A percentile compares a stretch with the other conserved stretches of the same genome.
Evolutionary conservation across 2,888 invertebrate genomes (phyloP).

Genomic region (Prosapia bicincta): DNA sequence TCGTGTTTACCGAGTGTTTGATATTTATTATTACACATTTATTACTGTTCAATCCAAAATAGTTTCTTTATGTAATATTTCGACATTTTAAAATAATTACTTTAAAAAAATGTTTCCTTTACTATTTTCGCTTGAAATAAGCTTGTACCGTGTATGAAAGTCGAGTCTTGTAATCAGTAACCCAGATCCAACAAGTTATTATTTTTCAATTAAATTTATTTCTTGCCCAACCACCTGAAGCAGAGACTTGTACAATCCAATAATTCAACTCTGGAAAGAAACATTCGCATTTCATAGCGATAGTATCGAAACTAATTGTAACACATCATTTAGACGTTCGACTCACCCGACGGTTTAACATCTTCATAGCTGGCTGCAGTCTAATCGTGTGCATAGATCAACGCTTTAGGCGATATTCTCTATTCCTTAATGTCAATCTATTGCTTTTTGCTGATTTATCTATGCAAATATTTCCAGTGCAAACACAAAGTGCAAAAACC

Average conservation of each 20-base stretch:
- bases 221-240: too few relatives aligned
- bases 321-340: background rate
- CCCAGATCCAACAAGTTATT: too few relatives aligned
- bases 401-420: background rate
- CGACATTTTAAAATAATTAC: too few relatives aligned
- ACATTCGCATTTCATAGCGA: background rate
- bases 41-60: too few relatives aligned
- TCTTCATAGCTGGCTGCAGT: background rate
- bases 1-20: too few relatives aligned
- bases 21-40: too few relatives aligned
- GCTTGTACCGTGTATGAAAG: too few relatives aligned
- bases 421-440: background rate
- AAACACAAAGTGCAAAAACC: background rate
- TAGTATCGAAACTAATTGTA: background rate
- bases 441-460: background rate
- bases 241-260: background rate
- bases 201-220: too few relatives aligned
- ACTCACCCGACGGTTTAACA: background rate
- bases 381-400: background rate
- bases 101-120: too few relatives aligned
- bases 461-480: background rate
- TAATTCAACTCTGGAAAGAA: background rate
- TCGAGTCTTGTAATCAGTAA: too few relatives aligned
- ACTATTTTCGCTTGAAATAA: too few relatives aligned
- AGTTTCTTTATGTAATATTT: too few relatives aligned